Base-by-base conservation (phyloP, 2,797 vertebrate species). In the Urocyon cinereoargenteus region DNA sequence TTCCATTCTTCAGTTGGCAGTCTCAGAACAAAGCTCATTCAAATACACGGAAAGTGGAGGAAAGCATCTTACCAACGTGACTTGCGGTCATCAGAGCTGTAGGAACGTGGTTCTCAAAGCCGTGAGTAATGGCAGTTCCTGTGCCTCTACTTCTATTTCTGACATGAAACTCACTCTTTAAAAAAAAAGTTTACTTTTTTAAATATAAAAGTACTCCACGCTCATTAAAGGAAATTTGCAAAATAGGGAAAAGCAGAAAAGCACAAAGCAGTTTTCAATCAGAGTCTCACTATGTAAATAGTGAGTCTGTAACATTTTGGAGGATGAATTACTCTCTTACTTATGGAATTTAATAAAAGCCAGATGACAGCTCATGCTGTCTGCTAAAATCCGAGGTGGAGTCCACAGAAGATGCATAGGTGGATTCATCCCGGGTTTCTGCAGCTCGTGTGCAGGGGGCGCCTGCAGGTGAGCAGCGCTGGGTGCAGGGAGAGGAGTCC, bases 331-430 rank as follows among this genome's bases (percentile, higher is more conserved):
- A 87, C 75, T 86, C 94, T 96, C 86, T 84, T 78, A 78, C 88
- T 96, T 91, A 86, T 13, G 68, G 82, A 94, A 75, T 86, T 92
- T 96, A 97, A 97, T 95, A 90, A 95, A 94, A 97, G 77, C 78
- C 97, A 97, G 94, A 96, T 45, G 34, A 79, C 34, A 77, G 36
- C 79, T 45, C 0, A 0, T 57, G 85, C 49, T 84, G 19, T 90
- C 64, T 94, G 72, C 91, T 92, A 18, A 96, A 86, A 86, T 94
- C 62, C 40, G 93, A 97, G 95, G 88, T 86, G 91, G 96, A 73
- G 36, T 73, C 75, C 53, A 26, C 16, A 22, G 86, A 73, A 70
- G 64, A 78, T 2, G 6, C 75, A 77, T 59, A 55, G 79, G 84
- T 96, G 81, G 93, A n/a, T 91, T 86, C 86, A n/a, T 34, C 51